Evolutionary conservation across 2,888 invertebrate species (phyloP).

Genomic region (Phaedon cochleariae): DNA sequence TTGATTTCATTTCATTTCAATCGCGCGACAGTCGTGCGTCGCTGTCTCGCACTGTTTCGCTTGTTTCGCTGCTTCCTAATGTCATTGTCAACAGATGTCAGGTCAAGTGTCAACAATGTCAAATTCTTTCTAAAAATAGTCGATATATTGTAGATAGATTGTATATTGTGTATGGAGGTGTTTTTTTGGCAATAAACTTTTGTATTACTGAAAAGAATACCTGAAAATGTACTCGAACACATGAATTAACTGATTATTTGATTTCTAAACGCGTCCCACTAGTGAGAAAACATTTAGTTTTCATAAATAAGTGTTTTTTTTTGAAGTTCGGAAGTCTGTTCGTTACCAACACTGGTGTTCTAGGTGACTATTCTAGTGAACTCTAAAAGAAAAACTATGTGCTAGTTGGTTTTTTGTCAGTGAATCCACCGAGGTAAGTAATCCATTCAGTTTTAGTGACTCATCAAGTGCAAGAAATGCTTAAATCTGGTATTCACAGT

Average conservation of each 20-base stretch:
- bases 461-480: neutral
- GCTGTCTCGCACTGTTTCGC: too few species aligned
- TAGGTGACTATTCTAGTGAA: too few species aligned
- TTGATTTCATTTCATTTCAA: too few species aligned
- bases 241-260: neutral
- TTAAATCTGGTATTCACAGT: constrained; percentile 4
- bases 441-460: neutral
- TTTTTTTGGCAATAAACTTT: constrained; percentile 58
- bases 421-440: neutral
- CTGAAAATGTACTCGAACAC: neutral
- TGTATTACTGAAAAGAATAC: constrained; percentile 50
- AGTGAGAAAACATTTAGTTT: neutral
- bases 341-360: neutral
- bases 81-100: too few species aligned
- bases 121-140: constrained; percentile 50
- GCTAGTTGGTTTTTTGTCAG: neutral
- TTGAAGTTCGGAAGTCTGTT: neutral
- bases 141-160: constrained; percentile 59
- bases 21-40: too few species aligned
- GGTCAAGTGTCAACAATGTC: too few species aligned
- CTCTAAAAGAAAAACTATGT: neutral
- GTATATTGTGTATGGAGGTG: constrained; percentile 42
- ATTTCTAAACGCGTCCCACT: neutral
- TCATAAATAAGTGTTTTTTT: neutral
- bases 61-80: too few species aligned